phyloP scores from a whole-genome alignment of 2,113 vertebrate species.

The Oxygymnocypris stewartii region DNA sequence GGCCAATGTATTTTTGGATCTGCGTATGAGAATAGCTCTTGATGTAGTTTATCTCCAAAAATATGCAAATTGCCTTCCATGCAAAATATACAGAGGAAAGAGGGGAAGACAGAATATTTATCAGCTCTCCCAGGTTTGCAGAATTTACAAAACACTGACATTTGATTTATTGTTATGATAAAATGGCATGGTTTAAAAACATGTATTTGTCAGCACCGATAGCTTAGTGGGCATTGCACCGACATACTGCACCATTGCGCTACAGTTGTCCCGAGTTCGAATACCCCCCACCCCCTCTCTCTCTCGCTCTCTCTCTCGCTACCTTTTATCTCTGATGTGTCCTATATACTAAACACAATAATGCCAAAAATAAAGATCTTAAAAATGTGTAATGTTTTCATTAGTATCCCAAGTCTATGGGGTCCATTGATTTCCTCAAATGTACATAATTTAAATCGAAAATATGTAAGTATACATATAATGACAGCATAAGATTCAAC shows the following conservation, averaged over 20 bases:
- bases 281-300: no score
- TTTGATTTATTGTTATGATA: not conserved
- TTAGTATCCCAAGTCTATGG: not conserved
- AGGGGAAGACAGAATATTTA: not conserved
- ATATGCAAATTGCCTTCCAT: constrained; percentile 39
- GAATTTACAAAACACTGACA: not conserved
- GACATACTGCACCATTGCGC: no score
- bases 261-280: no score
- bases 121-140: not conserved
- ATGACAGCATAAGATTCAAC: not conserved
- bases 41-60: constrained; percentile 26
- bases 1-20: not conserved
- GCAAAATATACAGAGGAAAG: constrained; percentile 35
- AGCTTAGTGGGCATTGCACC: no score
- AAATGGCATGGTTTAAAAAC: not conserved
- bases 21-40: not conserved
- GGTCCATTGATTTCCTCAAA: not conserved
- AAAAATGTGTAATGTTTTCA: not conserved
- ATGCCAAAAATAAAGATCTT: no score
- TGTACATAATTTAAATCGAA: not conserved
- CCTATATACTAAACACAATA: no score
- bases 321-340: no score
- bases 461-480: not conserved
- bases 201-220: not conserved
- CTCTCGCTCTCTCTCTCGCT: no score